A percentile compares a stretch with the other conserved stretches of the same genome.
Evolutionary conservation across 2,113 vertebrate species (phyloP).

Genomic region (Atherinomorus stipes): DNA sequence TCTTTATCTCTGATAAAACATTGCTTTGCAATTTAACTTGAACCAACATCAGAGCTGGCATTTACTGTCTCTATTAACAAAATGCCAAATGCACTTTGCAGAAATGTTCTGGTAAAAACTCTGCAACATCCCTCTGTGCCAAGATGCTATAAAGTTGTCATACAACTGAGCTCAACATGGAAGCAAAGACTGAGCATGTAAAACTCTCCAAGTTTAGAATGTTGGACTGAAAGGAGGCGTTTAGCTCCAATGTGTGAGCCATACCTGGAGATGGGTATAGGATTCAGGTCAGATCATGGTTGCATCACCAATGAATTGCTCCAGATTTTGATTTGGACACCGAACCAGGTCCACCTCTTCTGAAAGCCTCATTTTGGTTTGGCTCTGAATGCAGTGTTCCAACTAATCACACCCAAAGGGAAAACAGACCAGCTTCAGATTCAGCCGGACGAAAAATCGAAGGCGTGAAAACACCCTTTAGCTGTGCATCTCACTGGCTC

Average conservation of each 20-base stretch:
- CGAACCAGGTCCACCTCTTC: no score
- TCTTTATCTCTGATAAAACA: not conserved
- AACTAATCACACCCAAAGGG: no score
- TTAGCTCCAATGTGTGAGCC: not conserved
- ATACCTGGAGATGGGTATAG: not conserved
- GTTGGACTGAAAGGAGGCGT: no score
- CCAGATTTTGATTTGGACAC: not conserved
- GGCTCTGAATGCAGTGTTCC: no score
- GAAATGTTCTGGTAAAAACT: not conserved
- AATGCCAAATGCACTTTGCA: not conserved
- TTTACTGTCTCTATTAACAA: not conserved
- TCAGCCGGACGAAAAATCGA: no score
- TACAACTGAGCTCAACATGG: not conserved
- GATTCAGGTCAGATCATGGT: not conserved
- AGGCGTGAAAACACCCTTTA: no score
- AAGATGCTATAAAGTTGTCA: not conserved
- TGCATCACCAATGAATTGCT: not conserved
- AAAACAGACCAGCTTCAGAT: no score
- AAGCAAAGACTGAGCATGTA: not conserved
- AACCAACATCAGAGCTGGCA: not conserved
- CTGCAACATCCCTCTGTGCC: not conserved
- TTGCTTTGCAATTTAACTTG: not conserved
- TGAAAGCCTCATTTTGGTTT: no score
- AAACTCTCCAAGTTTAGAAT: not conserved
- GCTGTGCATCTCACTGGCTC: no score